A percentile compares a stretch with the other conserved stretches of the same genome.
phyloP scores from a whole-genome alignment of 2,113 vertebrate genomes.

The Upupa epops region DNA sequence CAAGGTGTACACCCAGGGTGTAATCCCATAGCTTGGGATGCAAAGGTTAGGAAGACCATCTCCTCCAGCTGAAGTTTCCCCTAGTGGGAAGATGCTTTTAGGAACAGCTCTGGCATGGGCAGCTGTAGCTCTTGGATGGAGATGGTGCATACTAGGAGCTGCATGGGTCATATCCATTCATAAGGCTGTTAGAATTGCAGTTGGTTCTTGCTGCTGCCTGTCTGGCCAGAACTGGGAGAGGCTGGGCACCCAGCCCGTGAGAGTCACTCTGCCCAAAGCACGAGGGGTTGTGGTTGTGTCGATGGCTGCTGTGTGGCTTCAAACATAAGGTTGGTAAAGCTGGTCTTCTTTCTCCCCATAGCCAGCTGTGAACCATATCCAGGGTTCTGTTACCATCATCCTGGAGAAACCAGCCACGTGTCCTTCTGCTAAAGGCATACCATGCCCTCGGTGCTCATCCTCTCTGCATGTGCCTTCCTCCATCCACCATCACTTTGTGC shows the following conservation, averaged over 20 bases:
- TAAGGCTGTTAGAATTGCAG: background rate
- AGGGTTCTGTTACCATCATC: background rate
- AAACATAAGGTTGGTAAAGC: background rate
- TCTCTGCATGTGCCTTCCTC: background rate
- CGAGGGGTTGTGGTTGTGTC: background rate
- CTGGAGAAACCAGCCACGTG: background rate
- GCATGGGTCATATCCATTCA: rapidly evolving
- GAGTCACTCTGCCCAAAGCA: background rate
- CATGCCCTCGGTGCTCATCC: rapidly evolving
- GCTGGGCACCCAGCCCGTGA: background rate
- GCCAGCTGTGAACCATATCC: background rate
- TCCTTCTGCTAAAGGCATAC: background rate
- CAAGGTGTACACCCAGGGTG: background rate
- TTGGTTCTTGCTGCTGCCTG: background rate
- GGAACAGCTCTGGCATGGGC: background rate
- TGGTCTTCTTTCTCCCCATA: background rate
- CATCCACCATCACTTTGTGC: background rate
- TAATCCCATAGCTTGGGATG: rapidly evolving
- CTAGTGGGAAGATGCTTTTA: background rate
- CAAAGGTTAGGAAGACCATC: background rate
- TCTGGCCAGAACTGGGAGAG: background rate
- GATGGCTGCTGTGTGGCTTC: background rate
- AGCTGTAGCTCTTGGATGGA: background rate
- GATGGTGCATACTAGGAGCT: background rate
- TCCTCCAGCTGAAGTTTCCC: background rate